Percentiles rank a stretch among this genome's conserved stretches.
Conservation (phyloP, 2,797 vertebrate species). For the Taenioides sp. region DNA sequence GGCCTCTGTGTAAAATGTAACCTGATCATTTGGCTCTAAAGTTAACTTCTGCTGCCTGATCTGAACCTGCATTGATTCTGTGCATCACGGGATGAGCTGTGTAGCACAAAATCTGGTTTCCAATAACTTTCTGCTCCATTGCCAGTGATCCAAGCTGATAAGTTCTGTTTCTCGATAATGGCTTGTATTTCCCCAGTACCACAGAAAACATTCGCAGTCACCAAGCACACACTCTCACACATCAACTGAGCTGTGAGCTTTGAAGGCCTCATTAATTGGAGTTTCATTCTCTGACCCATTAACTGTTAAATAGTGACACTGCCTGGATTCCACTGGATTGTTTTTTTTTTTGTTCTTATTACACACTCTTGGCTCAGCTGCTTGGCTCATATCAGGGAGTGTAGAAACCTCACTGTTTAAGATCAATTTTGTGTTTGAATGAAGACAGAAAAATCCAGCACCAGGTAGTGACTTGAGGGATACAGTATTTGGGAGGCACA, state of each 20-base stretch:
- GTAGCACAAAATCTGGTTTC: constrained; percentile 1
- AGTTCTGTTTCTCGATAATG: constrained; percentile 6
- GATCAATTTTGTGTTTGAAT: constrained; percentile 4
- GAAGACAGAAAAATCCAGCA: not conserved
- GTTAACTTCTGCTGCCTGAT: not conserved
- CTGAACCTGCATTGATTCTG: not conserved
- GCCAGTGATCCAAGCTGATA: constrained; percentile 1
- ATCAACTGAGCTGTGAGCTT: constrained; percentile 6
- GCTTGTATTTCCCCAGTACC: not conserved
- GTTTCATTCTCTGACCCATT: constrained; percentile 13
- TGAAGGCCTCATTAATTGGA: constrained; percentile 10
- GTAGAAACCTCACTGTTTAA: not conserved
- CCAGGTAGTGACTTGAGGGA: not conserved
- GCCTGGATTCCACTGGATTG: constrained; percentile 1
- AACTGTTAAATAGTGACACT: constrained; percentile 10
- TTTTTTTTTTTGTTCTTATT: constrained; percentile 12
- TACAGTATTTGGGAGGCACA: constrained; percentile 2
- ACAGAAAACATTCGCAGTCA: not conserved
- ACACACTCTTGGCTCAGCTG: not conserved
- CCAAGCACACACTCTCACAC: not conserved
- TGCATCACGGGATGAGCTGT: not conserved
- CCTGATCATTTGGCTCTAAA: not conserved
- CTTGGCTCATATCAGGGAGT: not conserved
- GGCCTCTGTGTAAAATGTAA: not conserved
- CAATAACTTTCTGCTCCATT: constrained; percentile 2